phyloP scores from a whole-genome alignment of 2,888 invertebrate genomes.

The Sphecodes monilicornis region DNA sequence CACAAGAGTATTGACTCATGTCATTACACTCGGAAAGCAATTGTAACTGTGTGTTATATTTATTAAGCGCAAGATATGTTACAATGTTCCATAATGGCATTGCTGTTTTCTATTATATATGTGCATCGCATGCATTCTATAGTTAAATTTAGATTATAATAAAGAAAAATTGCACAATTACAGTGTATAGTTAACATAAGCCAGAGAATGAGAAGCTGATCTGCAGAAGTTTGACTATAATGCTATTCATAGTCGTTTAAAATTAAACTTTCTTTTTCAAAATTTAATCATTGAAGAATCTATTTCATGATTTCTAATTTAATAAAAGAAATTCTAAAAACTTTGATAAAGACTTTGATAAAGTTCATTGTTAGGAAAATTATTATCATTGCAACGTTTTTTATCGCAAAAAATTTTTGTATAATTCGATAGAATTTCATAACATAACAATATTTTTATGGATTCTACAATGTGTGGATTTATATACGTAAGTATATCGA shows the following conservation, averaged over 20 bases:
- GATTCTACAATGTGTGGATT: slow-evolving; percentile 42
- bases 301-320: slow-evolving; percentile 25
- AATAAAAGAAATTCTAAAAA: background rate
- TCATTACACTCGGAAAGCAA: slow-evolving; percentile 16
- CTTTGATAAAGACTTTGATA: background rate
- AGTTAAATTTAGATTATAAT: slow-evolving; percentile 73
- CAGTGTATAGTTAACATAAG: slow-evolving; percentile 75
- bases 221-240: slow-evolving; percentile 63
- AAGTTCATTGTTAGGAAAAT: slow-evolving; percentile 11
- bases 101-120: slow-evolving; percentile 39
- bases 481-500: slow-evolving; percentile 25
- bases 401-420: slow-evolving; percentile 3
- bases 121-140: slow-evolving; percentile 64
- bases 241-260: slow-evolving; percentile 62
- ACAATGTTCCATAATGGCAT: slow-evolving; percentile 29
- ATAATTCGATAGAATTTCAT: slow-evolving; percentile 1
- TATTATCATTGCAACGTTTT: slow-evolving; percentile 10
- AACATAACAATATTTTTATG: slow-evolving; percentile 23
- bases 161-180: slow-evolving; percentile 79
- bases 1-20: background rate
- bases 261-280: slow-evolving; percentile 51
- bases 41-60: slow-evolving; percentile 38
- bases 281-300: slow-evolving; percentile 45
- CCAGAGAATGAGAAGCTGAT: slow-evolving; percentile 64
- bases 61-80: slow-evolving; percentile 32